Evolutionary conservation across 2,888 invertebrate species (phyloP), one percentile per base, ranked within the genome.

Genomic region (Acholoe squamosa): DNA sequence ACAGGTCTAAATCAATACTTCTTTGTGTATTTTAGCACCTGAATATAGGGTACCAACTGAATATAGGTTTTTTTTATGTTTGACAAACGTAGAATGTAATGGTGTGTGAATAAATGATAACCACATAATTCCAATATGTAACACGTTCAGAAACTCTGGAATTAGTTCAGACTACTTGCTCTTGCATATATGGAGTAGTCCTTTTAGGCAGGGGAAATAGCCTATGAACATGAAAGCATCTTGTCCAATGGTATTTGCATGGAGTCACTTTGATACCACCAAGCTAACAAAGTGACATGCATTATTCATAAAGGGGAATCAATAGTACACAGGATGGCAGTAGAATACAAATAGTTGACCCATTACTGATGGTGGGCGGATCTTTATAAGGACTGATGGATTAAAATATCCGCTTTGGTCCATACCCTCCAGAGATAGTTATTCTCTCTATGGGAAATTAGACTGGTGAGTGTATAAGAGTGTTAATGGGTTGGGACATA

Each of bases 271-370:
- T 71, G 71, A 71, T n/a, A 25, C 25, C 3, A 28, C 5, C 14
- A 61, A 3, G 22, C 61, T 61, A n/a, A 61, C 61, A 61, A 61
- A n/a, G 71, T 25, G n/a, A 28, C 22, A 19, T 61, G 61, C 19
- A 61, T 61, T 61, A 61, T 61, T 19, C 19, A 61, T 61, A 61
- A 71, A 71, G 19, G 71, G 16, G 28, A 71, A 71, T 71, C 71
- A 71, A 71, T 71, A 71, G 71, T 3, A 71, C 71, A 28, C 3
- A 25, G 71, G 19, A 25, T 0, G 25, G 28, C 5, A 14, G 28
- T n/a, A 28, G 71, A 71, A 71, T 71, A 71, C 71, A 71, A 71
- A 71, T 71, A 71, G 12, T 71, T 71, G 71, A 28, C 71, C 71
- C 28, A 71, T 71, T 71, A 71, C 31, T 28, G n/a, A 7, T 3